Percentiles rank a stretch among this genome's conserved stretches.
These are phyloP conservation scores for Stichopus horrens DNA, from an alignment of 53 echinoderm and acorn worm genomes.

Conservation along the genomic window DNA sequence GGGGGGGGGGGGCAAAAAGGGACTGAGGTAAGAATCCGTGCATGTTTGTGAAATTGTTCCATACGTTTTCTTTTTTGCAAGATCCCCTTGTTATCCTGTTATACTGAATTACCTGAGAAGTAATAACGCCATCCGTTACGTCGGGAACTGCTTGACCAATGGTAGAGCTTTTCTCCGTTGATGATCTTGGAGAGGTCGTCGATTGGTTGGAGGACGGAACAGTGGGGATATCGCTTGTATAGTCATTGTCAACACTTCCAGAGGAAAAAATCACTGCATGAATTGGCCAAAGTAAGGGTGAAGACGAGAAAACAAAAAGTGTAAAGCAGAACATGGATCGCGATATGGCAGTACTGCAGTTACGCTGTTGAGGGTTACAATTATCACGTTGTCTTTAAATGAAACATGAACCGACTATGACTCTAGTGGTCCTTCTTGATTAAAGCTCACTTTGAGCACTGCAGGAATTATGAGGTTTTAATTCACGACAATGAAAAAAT, in stretches of 20 bases:
- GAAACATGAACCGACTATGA: no score
- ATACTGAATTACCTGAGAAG: not conserved
- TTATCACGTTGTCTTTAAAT: no score
- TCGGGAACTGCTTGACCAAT: not conserved
- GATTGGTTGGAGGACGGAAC: not conserved
- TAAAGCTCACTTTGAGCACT: no score
- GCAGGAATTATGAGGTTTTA: no score
- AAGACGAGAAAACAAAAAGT: no score
- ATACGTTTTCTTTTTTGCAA: not conserved
- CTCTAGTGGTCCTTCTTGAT: no score
- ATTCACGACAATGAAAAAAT: no score
- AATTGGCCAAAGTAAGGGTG: not conserved
- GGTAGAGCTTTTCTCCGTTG: not conserved
- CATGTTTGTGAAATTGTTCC: not conserved
- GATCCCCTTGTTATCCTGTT: not conserved
- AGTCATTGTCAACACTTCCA: not conserved
- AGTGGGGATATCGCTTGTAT: not conserved
- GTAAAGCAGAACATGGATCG: no score
- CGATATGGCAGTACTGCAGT: no score
- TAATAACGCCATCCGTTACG: not conserved
- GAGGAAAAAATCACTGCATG: not conserved
- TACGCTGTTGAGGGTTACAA: no score
- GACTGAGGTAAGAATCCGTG: no score
- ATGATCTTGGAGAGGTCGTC: not conserved
- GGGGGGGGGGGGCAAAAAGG: no score